A percentile compares a stretch with the other conserved stretches of the same genome.
Conservation (phyloP, 2,888 invertebrate genomes). For the Drosophila setosimentum region DNA sequence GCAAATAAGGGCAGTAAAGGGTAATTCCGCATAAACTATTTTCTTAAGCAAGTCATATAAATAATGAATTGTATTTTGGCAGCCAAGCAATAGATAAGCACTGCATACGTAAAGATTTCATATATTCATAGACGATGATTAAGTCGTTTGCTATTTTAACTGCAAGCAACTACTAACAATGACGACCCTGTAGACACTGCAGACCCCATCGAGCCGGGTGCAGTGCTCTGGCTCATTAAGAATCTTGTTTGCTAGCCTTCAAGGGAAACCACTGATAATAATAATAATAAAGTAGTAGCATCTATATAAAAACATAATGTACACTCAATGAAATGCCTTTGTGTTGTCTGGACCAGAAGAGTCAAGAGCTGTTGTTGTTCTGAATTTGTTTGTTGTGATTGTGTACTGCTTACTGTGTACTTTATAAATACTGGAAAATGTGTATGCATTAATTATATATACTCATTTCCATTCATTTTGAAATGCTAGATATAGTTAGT, state of each 20-base stretch:
- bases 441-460: constrained; percentile 30
- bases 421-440: constrained; percentile 21
- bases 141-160: constrained; percentile 5
- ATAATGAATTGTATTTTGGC: not conserved
- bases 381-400: not conserved
- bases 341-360: constrained; percentile 9
- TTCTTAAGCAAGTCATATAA: not conserved
- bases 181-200: not conserved
- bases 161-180: constrained; percentile 17
- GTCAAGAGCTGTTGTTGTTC: constrained; percentile 5
- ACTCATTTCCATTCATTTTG: not conserved
- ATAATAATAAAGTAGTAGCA: constrained; percentile 23
- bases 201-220: not conserved
- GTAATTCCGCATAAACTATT: too few species aligned
- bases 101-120: not conserved
- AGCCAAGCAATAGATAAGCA: not conserved
- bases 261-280: constrained; percentile 35
- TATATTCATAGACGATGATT: not conserved
- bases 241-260: constrained; percentile 30
- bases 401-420: not conserved
- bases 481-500: constrained; percentile 2
- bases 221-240: constrained; percentile 17
- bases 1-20: not conserved
- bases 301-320: constrained; percentile 29
- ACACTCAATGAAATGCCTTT: constrained; percentile 50